phyloP scores from a whole-genome alignment of 2,797 vertebrate species.

The Nannoperca australis region DNA sequence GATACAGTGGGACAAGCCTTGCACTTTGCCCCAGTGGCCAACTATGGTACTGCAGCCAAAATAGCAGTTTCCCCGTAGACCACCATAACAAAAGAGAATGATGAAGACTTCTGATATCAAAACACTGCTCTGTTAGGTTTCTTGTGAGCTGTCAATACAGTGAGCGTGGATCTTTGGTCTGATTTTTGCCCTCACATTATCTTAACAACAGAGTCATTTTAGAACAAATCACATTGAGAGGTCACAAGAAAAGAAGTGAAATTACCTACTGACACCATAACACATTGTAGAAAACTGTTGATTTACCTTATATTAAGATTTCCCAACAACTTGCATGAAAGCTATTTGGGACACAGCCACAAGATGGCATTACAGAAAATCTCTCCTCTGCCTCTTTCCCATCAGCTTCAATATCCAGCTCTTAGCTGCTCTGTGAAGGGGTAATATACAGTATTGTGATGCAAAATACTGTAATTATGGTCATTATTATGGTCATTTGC shows the following conservation, averaged over 20 bases:
- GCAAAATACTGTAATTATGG: conserved; percentile 57
- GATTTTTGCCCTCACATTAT: neutral
- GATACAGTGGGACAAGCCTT: neutral
- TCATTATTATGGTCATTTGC: conserved; percentile 47
- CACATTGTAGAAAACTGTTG: neutral
- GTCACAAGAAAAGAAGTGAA: neutral
- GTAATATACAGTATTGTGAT: conserved; percentile 46
- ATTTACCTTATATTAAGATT: neutral
- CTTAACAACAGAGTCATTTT: neutral
- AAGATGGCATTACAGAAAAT: conserved; percentile 32
- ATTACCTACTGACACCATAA: neutral
- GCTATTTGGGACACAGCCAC: neutral
- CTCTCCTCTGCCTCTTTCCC: conserved; percentile 2
- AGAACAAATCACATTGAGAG: neutral
- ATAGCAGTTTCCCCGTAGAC: neutral
- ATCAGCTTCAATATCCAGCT: conserved; percentile 16
- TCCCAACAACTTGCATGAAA: neutral
- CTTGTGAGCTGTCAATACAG: neutral
- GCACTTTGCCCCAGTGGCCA: neutral
- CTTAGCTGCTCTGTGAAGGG: conserved; percentile 32
- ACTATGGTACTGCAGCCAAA: neutral
- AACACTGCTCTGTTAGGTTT: neutral
- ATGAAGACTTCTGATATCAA: neutral
- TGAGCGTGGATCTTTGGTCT: neutral
- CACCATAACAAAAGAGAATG: neutral